Percentiles rank a stretch among this genome's conserved stretches.
Evolutionary conservation across 1,140 invertebrate species (phyloP).

Genomic region (Monochamus saltuarius): DNA sequence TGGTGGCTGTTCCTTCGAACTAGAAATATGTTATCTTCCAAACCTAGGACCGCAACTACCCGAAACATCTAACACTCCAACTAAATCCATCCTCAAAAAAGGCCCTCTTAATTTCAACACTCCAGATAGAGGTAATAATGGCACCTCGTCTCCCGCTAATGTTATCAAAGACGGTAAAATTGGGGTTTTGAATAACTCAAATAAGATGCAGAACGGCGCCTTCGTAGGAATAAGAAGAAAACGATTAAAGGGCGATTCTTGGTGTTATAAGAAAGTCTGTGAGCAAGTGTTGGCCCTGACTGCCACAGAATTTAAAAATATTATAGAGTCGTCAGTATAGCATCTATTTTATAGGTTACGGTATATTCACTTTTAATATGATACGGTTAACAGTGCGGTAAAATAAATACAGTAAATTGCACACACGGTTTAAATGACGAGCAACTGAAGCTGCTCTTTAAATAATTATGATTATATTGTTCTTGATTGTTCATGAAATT

Average conservation of each 20-base stretch:
- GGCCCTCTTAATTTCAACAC: slow-evolving; percentile 29
- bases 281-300: slow-evolving; percentile 74
- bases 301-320: slow-evolving; percentile 49
- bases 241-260: slow-evolving; percentile 78
- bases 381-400: too few species aligned
- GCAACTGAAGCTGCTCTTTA: too few species aligned
- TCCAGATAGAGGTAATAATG: slow-evolving; percentile 14
- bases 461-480: too few species aligned
- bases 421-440: too few species aligned
- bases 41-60: slow-evolving; percentile 37
- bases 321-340: slow-evolving; percentile 39
- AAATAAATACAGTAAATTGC: too few species aligned
- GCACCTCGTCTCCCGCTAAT: not conserved
- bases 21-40: slow-evolving; percentile 74
- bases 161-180: not conserved
- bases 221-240: slow-evolving; percentile 75
- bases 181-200: not conserved
- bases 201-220: slow-evolving; percentile 1
- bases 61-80: slow-evolving; percentile 26
- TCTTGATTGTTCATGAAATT: too few species aligned
- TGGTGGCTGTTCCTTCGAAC: slow-evolving; percentile 70
- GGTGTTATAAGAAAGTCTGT: slow-evolving; percentile 84
- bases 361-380: too few species aligned
- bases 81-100: slow-evolving; percentile 39
- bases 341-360: too few species aligned